Evolutionary conservation across 2,888 invertebrate genomes (phyloP).

Genomic region (Halictus ligatus): DNA sequence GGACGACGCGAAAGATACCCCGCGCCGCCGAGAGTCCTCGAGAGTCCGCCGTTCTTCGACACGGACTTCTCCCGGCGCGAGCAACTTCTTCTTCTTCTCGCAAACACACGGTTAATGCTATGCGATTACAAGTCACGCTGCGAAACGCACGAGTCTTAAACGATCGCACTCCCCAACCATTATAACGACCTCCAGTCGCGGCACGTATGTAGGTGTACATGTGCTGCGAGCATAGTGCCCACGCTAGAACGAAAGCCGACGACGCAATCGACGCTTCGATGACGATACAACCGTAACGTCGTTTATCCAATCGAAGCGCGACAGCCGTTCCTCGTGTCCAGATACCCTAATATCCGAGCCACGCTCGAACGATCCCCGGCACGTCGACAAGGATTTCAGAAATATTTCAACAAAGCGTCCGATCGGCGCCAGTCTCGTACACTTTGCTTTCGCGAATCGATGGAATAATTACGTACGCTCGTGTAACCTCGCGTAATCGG

Average conservation of each 20-base stretch:
- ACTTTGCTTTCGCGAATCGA: not conserved
- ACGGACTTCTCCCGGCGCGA: not conserved
- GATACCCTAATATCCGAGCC: not conserved
- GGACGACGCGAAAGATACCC: not conserved
- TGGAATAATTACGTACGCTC: not conserved
- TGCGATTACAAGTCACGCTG: not conserved
- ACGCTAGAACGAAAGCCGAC: not conserved
- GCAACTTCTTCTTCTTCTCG: not conserved
- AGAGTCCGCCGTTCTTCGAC: not conserved
- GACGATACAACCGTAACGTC: not conserved
- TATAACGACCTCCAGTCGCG: not conserved
- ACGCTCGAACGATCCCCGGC: not conserved
- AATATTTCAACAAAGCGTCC: not conserved
- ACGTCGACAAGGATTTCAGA: not conserved
- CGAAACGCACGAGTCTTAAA: not conserved
- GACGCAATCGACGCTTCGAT: not conserved
- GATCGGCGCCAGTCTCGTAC: not conserved
- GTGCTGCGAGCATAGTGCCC: not conserved
- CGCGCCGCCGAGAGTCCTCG: not conserved
- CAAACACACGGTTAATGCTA: not conserved
- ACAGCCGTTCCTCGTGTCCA: not conserved
- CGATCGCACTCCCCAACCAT: conserved; percentile 11
- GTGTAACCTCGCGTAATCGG: not conserved
- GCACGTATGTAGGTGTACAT: not conserved
- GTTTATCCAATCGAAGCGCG: not conserved